Evolutionary conservation across 2,888 invertebrate species (phyloP).

Genomic region (Eupithecia abbreviata): DNA sequence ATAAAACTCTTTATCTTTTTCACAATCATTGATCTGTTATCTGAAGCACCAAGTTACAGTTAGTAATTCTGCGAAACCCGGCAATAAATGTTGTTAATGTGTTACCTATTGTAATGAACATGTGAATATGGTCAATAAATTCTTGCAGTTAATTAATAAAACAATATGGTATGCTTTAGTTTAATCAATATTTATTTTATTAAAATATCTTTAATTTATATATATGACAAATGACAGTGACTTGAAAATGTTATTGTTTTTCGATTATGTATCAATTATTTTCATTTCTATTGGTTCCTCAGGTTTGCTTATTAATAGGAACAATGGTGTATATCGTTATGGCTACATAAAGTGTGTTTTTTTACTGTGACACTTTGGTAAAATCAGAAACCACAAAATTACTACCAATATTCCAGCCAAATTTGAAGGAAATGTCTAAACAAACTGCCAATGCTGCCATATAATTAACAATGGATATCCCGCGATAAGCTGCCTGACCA

Average conservation of each 20-base stretch:
- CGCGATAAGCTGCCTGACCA: too few species aligned
- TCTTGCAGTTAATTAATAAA: constrained; percentile 57
- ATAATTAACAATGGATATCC: too few species aligned
- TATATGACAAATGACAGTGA: not conserved
- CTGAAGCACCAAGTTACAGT: constrained; percentile 5
- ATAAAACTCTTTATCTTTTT: constrained; percentile 8
- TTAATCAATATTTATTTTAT: not conserved
- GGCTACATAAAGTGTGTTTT: not conserved
- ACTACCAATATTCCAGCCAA: too few species aligned
- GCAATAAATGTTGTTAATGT: constrained; percentile 5
- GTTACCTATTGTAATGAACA: constrained; percentile 1
- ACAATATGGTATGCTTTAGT: constrained; percentile 58
- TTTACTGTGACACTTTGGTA: not conserved
- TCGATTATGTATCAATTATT: not conserved
- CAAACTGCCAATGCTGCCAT: too few species aligned
- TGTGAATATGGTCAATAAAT: constrained; percentile 51
- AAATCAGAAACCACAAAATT: not conserved
- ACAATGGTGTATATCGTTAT: not conserved
- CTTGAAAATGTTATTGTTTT: not conserved
- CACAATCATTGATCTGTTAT: constrained; percentile 18
- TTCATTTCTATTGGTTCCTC: not conserved
- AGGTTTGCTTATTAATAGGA: not conserved
- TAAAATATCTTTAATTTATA: not conserved
- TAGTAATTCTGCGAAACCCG: not conserved
- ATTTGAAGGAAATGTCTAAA: too few species aligned